These are phyloP conservation scores for Pseudolaguvia tuberculata DNA, from an alignment of 2,113 vertebrate species.

Conservation along the genomic window DNA sequence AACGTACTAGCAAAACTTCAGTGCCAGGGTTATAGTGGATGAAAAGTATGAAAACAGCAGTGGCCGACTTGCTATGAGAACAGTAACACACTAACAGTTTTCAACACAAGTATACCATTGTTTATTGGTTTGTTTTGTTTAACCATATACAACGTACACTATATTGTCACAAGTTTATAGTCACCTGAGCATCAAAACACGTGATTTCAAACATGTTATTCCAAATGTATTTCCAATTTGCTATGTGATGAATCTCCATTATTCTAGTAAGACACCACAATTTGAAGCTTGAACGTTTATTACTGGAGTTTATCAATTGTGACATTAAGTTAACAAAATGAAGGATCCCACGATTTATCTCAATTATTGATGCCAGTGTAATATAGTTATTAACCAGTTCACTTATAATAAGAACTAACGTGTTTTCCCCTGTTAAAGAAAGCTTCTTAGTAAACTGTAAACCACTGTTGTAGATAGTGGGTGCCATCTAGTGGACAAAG, in stretches of 20 bases:
- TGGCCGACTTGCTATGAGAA: not conserved
- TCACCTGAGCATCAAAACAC: too few relatives aligned
- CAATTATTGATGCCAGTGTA: not conserved
- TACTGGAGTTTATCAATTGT: not conserved
- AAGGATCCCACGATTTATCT: not conserved
- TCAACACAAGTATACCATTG: not conserved
- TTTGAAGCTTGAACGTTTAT: too few relatives aligned
- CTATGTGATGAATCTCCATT: too few relatives aligned
- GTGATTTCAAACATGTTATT: too few relatives aligned
- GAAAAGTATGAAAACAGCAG: not conserved
- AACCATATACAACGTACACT: too few relatives aligned
- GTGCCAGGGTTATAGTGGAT: not conserved
- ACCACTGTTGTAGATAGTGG: not conserved
- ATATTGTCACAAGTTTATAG: too few relatives aligned
- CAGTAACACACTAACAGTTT: too few relatives aligned
- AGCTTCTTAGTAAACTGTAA: not conserved
- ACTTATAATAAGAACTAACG: not conserved
- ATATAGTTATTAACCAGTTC: not conserved
- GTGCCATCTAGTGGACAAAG: slow-evolving; percentile 18
- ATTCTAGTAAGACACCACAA: too few relatives aligned
- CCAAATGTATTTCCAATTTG: too few relatives aligned
- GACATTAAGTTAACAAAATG: not conserved
- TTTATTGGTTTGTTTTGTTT: not conserved
- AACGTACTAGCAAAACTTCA: not conserved
- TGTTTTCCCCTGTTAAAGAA: not conserved